A percentile compares a stretch with the other conserved stretches of the same genome.
These are phyloP conservation scores for Plebejus melissa DNA, from an alignment of 2,888 invertebrate genomes.

Conservation along the genomic window DNA sequence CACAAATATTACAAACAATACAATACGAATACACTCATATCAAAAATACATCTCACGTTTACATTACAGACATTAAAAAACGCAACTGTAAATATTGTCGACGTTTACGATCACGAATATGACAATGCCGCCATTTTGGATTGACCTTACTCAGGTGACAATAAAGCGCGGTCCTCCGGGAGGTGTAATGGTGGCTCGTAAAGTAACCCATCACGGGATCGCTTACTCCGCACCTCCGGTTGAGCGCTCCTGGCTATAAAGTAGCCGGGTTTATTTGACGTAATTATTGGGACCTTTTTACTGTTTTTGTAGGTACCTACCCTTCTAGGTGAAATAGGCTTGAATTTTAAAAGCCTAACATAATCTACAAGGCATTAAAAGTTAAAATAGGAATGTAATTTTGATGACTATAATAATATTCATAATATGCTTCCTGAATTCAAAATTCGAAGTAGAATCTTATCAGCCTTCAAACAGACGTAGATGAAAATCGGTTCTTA, in stretches of 20 bases:
- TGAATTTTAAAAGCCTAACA: neutral
- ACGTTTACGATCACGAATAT: conserved; percentile 35
- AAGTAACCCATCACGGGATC: conserved; percentile 55
- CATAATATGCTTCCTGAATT: no score
- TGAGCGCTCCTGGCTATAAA: conserved; percentile 52
- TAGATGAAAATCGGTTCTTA: no score
- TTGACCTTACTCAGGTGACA: conserved; percentile 72
- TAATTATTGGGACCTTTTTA: conserved; percentile 22
- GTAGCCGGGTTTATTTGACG: conserved; percentile 25
- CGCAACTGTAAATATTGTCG: conserved; percentile 13
- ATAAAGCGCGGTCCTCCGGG: conserved; percentile 60
- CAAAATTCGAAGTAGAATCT: no score
- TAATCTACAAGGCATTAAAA: no score
- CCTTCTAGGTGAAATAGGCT: neutral
- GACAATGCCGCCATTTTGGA: conserved; percentile 43
- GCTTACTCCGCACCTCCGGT: conserved; percentile 54
- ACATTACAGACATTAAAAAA: conserved; percentile 13
- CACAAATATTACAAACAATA: neutral
- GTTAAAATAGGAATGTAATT: no score
- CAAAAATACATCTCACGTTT: neutral
- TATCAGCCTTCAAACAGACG: no score
- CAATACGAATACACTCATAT: neutral
- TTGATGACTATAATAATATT: no score
- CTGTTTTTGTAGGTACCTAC: neutral
- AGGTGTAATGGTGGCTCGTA: conserved; percentile 60